Evolutionary conservation across 2,113 vertebrate genomes (phyloP).

Genomic region (Eleginops maclovinus): DNA sequence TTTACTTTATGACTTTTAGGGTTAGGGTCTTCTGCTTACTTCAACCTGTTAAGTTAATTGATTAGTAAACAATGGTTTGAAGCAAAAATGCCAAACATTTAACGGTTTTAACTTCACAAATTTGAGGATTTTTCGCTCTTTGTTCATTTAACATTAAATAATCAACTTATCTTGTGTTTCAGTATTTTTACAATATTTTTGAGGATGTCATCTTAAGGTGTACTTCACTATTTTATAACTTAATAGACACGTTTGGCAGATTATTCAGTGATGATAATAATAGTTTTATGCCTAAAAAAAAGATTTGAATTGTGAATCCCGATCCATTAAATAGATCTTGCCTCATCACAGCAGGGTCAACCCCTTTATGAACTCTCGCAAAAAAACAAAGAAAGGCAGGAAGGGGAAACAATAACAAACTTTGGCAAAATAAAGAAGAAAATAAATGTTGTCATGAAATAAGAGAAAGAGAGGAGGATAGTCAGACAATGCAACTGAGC

Average conservation of each 20-base stretch:
- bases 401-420: not conserved
- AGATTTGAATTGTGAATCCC: not conserved
- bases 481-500: conserved; percentile 8
- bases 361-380: not conserved
- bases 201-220: not conserved
- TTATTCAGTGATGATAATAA: not conserved
- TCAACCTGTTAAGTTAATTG: not conserved
- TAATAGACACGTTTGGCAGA: not conserved
- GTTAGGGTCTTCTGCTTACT: not conserved
- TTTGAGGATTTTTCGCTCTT: not conserved
- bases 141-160: not conserved
- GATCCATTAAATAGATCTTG: not conserved
- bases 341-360: not conserved
- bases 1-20: not conserved
- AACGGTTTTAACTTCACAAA: not conserved
- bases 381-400: too few species aligned
- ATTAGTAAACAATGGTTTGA: not conserved
- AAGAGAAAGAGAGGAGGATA: conserved; percentile 13
- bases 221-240: not conserved
- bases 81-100: not conserved
- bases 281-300: not conserved
- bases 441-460: not conserved
- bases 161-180: too few species aligned
- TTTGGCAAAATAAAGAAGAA: not conserved
- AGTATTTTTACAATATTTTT: too few species aligned